phyloP scores from a whole-genome alignment of 2,888 invertebrate genomes.

The Hyposoter dolosus region DNA sequence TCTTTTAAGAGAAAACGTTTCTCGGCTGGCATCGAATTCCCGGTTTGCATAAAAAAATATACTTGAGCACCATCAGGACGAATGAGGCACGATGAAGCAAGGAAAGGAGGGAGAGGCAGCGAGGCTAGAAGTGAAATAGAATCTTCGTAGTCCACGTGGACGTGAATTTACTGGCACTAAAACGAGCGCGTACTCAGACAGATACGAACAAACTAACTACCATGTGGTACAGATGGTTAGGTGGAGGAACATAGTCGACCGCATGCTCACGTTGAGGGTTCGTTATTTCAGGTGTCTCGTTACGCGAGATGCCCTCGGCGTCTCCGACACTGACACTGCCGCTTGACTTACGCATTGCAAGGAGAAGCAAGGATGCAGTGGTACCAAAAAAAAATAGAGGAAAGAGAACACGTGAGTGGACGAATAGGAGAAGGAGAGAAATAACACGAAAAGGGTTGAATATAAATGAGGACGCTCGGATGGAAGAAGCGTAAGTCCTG shows the following conservation, averaged over 20 bases:
- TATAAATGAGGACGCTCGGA: constrained; percentile 41
- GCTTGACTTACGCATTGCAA: constrained; percentile 39
- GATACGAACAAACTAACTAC: not conserved
- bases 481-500: constrained; percentile 12
- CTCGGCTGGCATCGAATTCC: not conserved
- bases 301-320: constrained; percentile 64
- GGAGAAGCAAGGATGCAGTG: constrained; percentile 3
- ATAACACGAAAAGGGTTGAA: constrained; percentile 42
- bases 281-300: constrained; percentile 74
- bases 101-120: not conserved
- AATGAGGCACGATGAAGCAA: not conserved
- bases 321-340: constrained; percentile 30
- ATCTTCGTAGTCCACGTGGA: constrained; percentile 8
- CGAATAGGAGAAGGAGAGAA: not conserved
- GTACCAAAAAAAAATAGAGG: not conserved
- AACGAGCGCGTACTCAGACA: not conserved
- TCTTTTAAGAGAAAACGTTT: not conserved
- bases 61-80: constrained; percentile 7
- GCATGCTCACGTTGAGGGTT: constrained; percentile 59
- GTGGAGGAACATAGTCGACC: constrained; percentile 48
- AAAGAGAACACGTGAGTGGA: not conserved
- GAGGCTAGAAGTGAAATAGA: constrained; percentile 46
- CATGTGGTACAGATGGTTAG: constrained; percentile 12
- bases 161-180: not conserved
- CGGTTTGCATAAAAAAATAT: not conserved